Conservation (phyloP, 2,888 invertebrate species). For the Horisme vitalbata region DNA sequence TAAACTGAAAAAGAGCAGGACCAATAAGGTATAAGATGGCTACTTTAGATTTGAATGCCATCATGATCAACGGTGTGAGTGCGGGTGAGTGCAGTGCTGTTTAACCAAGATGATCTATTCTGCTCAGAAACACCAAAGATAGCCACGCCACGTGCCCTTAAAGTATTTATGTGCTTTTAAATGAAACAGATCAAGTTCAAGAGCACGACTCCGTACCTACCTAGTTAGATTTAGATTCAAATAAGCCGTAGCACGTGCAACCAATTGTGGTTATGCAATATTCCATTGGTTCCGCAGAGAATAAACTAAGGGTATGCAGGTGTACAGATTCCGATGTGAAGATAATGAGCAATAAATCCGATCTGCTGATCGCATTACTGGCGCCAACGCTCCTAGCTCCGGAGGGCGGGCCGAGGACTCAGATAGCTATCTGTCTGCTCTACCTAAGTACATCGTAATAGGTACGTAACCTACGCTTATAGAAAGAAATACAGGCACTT, state of each 20-base stretch:
- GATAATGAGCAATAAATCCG: conserved; percentile 72
- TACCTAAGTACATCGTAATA: no score
- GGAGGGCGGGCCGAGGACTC: conserved; percentile 37
- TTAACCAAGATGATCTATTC: no score
- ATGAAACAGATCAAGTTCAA: conserved; percentile 68
- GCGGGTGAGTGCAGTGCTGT: no score
- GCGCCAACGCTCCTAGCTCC: conserved; percentile 66
- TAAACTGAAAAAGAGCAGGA: no score
- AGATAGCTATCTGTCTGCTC: conserved; percentile 48
- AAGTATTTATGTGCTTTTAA: no score
- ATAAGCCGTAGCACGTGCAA: conserved; percentile 37
- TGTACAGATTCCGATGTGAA: conserved; percentile 48
- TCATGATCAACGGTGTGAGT: no score
- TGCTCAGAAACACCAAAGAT: no score
- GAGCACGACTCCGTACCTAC: conserved; percentile 55
- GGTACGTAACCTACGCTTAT: no score
- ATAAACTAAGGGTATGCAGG: conserved; percentile 51
- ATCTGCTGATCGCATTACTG: conserved; percentile 66
- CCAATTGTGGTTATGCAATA: conserved; percentile 61
- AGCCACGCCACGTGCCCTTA: no score
- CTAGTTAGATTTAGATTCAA: conserved; percentile 1
- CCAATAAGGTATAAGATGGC: no score
- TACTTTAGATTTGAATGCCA: no score
- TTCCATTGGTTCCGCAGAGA: conserved; percentile 47
- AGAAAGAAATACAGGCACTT: no score